Percentiles rank a stretch among this genome's conserved stretches.
Conservation (phyloP, 2,113 vertebrate genomes). For the Dunckerocampus dactyliophorus region DNA sequence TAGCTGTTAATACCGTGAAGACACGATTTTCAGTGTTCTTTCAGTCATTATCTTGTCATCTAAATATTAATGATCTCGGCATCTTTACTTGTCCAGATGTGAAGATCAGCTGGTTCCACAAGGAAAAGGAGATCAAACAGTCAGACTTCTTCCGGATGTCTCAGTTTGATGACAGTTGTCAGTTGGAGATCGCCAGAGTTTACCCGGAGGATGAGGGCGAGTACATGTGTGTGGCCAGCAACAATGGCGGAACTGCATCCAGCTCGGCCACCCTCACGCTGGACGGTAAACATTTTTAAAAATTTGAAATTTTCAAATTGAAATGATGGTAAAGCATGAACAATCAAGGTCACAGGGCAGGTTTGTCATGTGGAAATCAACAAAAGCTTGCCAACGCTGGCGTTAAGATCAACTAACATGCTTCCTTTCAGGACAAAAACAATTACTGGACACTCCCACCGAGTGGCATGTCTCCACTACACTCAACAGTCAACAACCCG, state of each 20-base stretch:
- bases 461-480: conserved; percentile 75
- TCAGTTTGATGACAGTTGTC: conserved; percentile 93
- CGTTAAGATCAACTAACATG: not conserved
- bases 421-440: conserved; percentile 83
- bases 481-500: conserved; percentile 68
- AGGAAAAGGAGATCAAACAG: conserved; percentile 91
- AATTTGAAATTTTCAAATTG: not conserved
- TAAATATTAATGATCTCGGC: not conserved
- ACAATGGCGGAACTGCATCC: conserved; percentile 83
- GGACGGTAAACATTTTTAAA: conserved; percentile 75
- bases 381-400: not conserved
- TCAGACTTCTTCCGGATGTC: conserved; percentile 92
- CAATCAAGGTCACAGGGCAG: not conserved
- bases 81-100: conserved; percentile 73
- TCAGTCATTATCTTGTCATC: too few species aligned
- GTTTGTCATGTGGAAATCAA: not conserved
- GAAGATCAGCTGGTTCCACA: conserved; percentile 88
- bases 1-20: too few species aligned
- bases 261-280: conserved; percentile 84
- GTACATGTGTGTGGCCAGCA: conserved; percentile 88
- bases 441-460: conserved; percentile 73
- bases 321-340: not conserved
- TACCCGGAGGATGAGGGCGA: conserved; percentile 89
- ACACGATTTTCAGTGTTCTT: too few species aligned
- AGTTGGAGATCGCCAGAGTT: conserved; percentile 89